Percentiles rank a stretch among this genome's conserved stretches.
phyloP scores from a whole-genome alignment of 2,888 invertebrate genomes.

The Drepanosiphum platanoidis region DNA sequence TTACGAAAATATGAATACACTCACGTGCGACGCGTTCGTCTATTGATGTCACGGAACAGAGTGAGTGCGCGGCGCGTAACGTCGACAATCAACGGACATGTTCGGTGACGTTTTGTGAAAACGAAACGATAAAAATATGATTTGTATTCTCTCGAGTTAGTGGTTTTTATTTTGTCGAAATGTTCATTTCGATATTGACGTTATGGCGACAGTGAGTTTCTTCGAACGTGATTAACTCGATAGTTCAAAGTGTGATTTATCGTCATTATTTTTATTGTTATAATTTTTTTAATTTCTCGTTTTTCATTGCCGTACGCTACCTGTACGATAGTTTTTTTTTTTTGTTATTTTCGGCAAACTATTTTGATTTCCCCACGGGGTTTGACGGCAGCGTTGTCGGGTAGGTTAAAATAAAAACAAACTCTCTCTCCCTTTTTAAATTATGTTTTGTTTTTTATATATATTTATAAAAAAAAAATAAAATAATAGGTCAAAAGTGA shows the following conservation, averaged over 20 bases:
- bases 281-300: neutral
- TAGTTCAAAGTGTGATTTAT: neutral
- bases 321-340: neutral
- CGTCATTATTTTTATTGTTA: neutral
- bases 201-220: neutral
- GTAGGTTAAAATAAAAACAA: conserved; percentile 16
- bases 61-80: neutral
- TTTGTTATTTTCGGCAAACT: neutral
- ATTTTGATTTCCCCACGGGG: conserved; percentile 38
- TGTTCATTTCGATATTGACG: too few species aligned
- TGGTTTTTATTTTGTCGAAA: neutral
- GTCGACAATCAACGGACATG: too few species aligned
- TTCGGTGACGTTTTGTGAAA: too few species aligned
- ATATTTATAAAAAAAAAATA: neutral
- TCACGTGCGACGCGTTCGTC: neutral
- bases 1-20: neutral
- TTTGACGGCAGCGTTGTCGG: neutral
- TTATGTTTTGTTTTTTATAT: conserved; percentile 25
- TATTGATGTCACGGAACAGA: neutral
- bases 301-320: neutral
- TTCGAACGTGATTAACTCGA: neutral
- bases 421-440: conserved; percentile 4
- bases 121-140: neutral
- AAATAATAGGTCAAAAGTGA: neutral
- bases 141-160: too few species aligned